Evolutionary conservation across 2,797 vertebrate species (phyloP).

Genomic region (Tamandua tetradactyla): DNA sequence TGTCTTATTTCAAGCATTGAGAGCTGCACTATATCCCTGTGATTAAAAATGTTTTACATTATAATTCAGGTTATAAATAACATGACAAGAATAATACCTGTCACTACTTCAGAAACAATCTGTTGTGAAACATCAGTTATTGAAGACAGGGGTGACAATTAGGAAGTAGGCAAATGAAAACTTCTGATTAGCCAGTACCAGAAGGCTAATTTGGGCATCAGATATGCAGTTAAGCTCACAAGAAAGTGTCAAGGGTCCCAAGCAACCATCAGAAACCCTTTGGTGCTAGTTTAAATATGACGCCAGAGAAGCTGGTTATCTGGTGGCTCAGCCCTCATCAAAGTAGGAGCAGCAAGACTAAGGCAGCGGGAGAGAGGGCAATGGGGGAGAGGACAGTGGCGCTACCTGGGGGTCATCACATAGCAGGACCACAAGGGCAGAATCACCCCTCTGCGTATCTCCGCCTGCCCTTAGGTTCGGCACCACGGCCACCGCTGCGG

Average conservation of each 20-base stretch:
- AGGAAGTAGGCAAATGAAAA: neutral
- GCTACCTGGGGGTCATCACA: no score
- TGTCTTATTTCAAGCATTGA: conserved; percentile 89
- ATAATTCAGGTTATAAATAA: conserved; percentile 24
- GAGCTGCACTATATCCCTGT: conserved; percentile 89
- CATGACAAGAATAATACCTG: neutral
- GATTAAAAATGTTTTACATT: conserved; percentile 57
- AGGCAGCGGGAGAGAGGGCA: no score
- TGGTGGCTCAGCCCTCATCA: neutral
- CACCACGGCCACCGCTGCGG: no score
- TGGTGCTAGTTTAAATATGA: neutral
- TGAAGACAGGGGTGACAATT: neutral
- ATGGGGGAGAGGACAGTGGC: no score
- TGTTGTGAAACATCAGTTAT: neutral
- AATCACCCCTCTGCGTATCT: no score
- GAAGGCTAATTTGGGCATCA: neutral
- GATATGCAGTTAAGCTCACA: neutral
- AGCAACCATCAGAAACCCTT: neutral
- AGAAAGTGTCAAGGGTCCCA: neutral
- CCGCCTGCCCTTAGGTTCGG: no score
- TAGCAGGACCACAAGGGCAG: no score
- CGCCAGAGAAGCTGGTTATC: neutral
- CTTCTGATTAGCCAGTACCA: neutral
- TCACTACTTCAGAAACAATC: neutral
- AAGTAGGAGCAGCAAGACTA: neutral